A percentile compares a stretch with the other conserved stretches of the same genome.
Evolutionary conservation across 2,113 vertebrate genomes (phyloP).

Genomic region (Odontophorus gujanensis): DNA sequence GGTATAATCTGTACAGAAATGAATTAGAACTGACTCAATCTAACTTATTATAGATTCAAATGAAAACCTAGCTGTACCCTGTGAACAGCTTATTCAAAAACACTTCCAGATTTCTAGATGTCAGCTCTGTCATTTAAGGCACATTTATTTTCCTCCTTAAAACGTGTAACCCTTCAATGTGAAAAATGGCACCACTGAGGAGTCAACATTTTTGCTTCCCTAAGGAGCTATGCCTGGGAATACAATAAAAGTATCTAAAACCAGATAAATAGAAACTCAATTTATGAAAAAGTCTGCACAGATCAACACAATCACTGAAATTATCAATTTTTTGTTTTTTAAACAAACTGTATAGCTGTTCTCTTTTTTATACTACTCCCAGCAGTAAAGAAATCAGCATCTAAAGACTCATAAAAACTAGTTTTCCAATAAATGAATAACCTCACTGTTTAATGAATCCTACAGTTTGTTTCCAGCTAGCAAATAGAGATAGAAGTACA

Average conservation of each 20-base stretch:
- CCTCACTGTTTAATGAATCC: background rate
- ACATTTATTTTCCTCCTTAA: conserved; percentile 40
- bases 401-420: background rate
- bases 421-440: background rate
- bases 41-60: conserved; percentile 4
- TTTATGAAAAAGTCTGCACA: background rate
- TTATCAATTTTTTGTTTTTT: background rate
- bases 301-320: background rate
- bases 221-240: background rate
- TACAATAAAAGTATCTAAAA: background rate
- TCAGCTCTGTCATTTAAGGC: conserved; percentile 12
- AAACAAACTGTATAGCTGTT: background rate
- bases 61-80: conserved; percentile 16
- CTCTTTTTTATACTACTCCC: background rate
- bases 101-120: conserved; percentile 30
- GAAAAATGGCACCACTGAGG: conserved; percentile 20
- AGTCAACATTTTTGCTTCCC: conserved; percentile 28
- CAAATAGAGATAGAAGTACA: background rate
- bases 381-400: background rate
- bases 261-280: conserved; percentile 1
- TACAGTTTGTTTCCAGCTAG: background rate
- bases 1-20: conserved; percentile 54
- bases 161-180: conserved; percentile 24
- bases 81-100: conserved; percentile 25
- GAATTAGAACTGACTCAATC: conserved; percentile 31